phyloP scores from a whole-genome alignment of 2,888 invertebrate genomes.

The Cheilosia vulpina region DNA sequence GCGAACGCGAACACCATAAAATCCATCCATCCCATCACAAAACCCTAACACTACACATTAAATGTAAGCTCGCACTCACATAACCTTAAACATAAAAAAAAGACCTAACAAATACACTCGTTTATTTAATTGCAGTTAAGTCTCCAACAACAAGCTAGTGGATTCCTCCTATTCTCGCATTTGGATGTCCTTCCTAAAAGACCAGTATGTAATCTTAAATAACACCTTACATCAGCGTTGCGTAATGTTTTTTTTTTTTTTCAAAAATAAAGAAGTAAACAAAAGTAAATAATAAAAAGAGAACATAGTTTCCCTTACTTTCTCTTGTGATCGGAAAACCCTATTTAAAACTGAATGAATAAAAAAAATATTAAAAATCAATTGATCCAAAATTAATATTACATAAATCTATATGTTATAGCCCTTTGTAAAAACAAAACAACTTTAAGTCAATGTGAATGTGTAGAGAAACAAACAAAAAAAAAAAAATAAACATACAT shows the following conservation, averaged over 20 bases:
- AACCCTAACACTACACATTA: conserved; percentile 11
- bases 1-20: not conserved
- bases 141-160: conserved; percentile 55
- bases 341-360: conserved; percentile 52
- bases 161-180: conserved; percentile 67
- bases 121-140: conserved; percentile 57
- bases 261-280: conserved; percentile 52
- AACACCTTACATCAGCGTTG: conserved; percentile 65
- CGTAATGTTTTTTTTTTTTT: conserved; percentile 40
- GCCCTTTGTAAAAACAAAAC: conserved; percentile 75
- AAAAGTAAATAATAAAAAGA: conserved; percentile 34
- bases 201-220: conserved; percentile 66
- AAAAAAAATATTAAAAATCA: conserved; percentile 32
- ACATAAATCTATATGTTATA: conserved; percentile 68
- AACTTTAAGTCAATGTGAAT: conserved; percentile 73
- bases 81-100: not conserved
- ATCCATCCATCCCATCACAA: conserved; percentile 16
- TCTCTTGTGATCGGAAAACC: conserved; percentile 45
- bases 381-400: conserved; percentile 49
- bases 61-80: conserved; percentile 5
- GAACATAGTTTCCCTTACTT: conserved; percentile 32
- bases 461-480: conserved; percentile 56
- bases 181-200: conserved; percentile 67
- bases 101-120: not conserved
- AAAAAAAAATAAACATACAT: conserved; percentile 77